Evolutionary conservation across 92 coral and sea anemone species (phyloP), one percentile per base, ranked within the genome.

Genomic region (Pocillopora meandrina): DNA sequence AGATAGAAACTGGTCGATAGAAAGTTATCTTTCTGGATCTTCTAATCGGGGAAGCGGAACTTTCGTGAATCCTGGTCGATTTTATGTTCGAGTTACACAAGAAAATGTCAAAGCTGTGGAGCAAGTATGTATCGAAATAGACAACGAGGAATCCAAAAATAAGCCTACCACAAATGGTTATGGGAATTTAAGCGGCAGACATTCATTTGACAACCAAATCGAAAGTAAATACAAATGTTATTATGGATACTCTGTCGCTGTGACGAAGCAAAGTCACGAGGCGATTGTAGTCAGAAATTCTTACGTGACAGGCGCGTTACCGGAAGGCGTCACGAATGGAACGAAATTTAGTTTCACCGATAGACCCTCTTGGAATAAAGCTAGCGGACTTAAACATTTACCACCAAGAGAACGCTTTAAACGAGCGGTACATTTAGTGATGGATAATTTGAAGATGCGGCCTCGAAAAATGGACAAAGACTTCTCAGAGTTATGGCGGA

Each of bases 351-450:
- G 65, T 80, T 19, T 57, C 2, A 60, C 20, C 12, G 72, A 83
- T 16, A 80, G 86, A 26, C 55, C 63, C 49, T 17, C n/a, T 0
- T 1, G 72, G 17, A 57, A 71, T 9, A 19, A 60, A 2, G 63
- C 19, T 61, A 31, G 79, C 55, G 63, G 49, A n/a, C 74, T 74
- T 2, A 69, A 71, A 60, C 11, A 71, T 17, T 72, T 88, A 33
- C 85, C 98, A 20, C 93, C 95, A 5, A 86, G 70, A 49, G 90
- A 82, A 56, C 86, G 90, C 65, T 94, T 94, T 42, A 91, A 88
- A 20, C 76, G 67, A 71, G 93, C 93, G 3, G 95, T 84, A 8
- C 72, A 82, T 67, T 79, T 74, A 62, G 92, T 92, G 5, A 86
- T 91, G 14, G 78, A 60, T n/a, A 58, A 64, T 76, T 63, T 87